Base-by-base conservation (phyloP, 1,140 invertebrate species). In the Drosophila ogumai region DNA sequence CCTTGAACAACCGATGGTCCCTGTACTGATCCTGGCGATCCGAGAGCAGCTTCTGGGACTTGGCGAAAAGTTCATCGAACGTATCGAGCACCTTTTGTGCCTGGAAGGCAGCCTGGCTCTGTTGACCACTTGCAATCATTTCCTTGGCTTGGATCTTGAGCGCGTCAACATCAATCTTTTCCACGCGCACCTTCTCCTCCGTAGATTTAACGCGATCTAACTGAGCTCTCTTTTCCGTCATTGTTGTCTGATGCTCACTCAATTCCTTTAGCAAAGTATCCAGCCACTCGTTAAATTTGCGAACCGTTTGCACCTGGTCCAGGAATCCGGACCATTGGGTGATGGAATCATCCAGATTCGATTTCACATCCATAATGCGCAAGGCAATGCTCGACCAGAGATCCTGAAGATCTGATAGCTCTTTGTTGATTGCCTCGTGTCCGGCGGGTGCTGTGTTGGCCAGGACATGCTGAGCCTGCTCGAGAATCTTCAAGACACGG, bases 131-230 rank as follows among this genome's bases (percentile, higher is more conserved):
- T 32, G 96, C 95, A 36, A 98, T 94, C 95, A 99, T 96, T 93
- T 98, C 97, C n/a, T 95, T 94, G 6, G 97, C 96, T 92, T 98
- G 97, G 13, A 95, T 93, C 93, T 97, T 98, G 25, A 99, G 92
- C 60, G 95, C 96, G 76, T 99, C 98, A 5, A 99, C 97, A 91
- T 99, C 98, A 75, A 98, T 96, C 81, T 98, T 97, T 88, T 99
- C 98, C 91, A 97, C 97, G 7, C 96, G 94, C 5, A 98, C 95
- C 93, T 97, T 98, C 91, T 99, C 97, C 92, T 98, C 97, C 0
- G 98, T 94, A 66, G 94, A 95, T 92, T 98, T 98, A 12, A 98
- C 95, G 77, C 96, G 95, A 91, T 98, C 97, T 12, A 98, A 91
- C 91, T 98, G 97, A 12, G 95, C 94, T 63, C 96, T 94, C 91